phyloP scores from a whole-genome alignment of 1,140 invertebrate genomes.

The Cydia amplana region DNA sequence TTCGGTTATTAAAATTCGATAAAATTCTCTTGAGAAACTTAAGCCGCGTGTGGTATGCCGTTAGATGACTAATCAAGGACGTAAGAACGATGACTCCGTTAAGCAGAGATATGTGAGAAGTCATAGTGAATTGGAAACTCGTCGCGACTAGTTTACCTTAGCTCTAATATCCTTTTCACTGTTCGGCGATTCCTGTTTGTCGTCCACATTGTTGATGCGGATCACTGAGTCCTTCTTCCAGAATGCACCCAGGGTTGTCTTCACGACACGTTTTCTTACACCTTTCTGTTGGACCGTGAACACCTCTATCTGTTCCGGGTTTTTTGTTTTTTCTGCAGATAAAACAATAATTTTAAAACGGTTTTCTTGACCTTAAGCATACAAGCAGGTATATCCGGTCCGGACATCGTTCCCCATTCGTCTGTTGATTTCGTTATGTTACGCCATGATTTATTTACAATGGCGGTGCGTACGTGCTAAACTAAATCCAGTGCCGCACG shows the following conservation, averaged over 20 bases:
- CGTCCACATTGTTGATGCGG: conserved; percentile 85
- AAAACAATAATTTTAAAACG: conserved; percentile 42
- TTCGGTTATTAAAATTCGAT: conserved; percentile 17
- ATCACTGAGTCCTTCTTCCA: conserved; percentile 84
- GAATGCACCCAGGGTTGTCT: conserved; percentile 81
- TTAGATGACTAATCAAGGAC: conserved; percentile 31
- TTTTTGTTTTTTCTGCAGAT: conserved; percentile 84
- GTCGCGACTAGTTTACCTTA: conserved; percentile 75
- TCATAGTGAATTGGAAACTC: conserved; percentile 68
- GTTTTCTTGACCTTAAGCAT: conserved; percentile 37
- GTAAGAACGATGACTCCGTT: conserved; percentile 25
- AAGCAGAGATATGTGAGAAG: conserved; percentile 13
- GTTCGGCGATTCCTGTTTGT: conserved; percentile 83
- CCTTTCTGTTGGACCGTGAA: conserved; percentile 83
- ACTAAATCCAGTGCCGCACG: conserved; percentile 56
- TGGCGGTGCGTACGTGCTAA: conserved; percentile 49
- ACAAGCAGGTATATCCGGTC: no score
- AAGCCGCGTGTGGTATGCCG: conserved; percentile 8
- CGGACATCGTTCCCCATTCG: conserved; percentile 47
- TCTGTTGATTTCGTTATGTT: conserved; percentile 48
- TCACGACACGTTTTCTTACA: conserved; percentile 81
- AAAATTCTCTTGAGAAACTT: conserved; percentile 15
- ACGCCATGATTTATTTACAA: conserved; percentile 65
- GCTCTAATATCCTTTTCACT: conserved; percentile 83
- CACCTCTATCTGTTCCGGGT: conserved; percentile 83